Evolutionary conservation across 92 coral and sea anemone species (phyloP).

Genomic region (Zoanthus sociatus): DNA sequence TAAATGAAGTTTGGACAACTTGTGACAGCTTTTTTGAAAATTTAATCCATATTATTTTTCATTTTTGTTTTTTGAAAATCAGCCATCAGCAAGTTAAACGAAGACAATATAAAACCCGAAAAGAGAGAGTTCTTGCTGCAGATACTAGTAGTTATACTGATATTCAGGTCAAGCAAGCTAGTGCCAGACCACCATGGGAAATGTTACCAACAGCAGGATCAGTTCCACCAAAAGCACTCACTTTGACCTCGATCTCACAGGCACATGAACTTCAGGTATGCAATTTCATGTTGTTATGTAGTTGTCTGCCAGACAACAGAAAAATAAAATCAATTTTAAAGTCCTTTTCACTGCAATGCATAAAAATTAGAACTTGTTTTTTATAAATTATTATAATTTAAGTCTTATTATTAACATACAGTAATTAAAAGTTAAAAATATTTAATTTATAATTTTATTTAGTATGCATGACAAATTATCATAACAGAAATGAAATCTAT

Average conservation of each 20-base stretch:
- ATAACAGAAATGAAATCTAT: slow-evolving; percentile 1
- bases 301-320: too few relatives aligned
- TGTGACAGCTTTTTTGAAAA: background rate
- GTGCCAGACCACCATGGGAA: slow-evolving; percentile 86
- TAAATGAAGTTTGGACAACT: background rate
- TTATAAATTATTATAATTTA: too few relatives aligned
- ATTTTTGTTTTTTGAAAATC: background rate
- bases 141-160: slow-evolving; percentile 81
- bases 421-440: too few relatives aligned
- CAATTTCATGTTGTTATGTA: background rate
- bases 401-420: background rate
- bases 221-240: slow-evolving; percentile 88
- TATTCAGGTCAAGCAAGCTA: slow-evolving; percentile 43
- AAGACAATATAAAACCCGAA: slow-evolving; percentile 38
- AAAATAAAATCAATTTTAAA: too few relatives aligned
- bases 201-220: slow-evolving; percentile 86
- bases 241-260: slow-evolving; percentile 86
- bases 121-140: slow-evolving; percentile 49
- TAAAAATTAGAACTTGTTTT: too few relatives aligned
- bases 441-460: background rate
- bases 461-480: background rate
- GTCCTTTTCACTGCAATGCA: too few relatives aligned
- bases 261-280: slow-evolving; percentile 83
- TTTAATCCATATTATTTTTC: background rate
- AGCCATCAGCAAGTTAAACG: slow-evolving; percentile 56